Conservation (phyloP, 2,888 invertebrate genomes). For the Pristionchus entomophagus region DNA sequence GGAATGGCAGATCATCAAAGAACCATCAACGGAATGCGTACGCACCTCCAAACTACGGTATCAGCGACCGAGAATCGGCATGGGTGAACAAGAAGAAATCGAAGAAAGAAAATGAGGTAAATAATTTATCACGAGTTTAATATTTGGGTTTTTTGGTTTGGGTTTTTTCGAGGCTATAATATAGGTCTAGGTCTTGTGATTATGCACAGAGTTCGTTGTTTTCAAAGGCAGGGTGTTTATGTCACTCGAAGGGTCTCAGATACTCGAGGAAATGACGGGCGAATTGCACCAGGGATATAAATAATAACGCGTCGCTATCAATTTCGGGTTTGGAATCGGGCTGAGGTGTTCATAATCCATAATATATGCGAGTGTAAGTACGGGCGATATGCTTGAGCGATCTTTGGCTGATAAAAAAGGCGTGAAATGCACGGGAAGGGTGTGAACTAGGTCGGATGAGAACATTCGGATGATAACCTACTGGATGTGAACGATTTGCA, state of each 20-base stretch:
- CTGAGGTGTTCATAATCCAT: background rate
- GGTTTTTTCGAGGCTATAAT: too few species aligned
- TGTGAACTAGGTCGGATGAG: too few species aligned
- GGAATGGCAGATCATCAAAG: background rate
- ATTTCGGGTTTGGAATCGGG: background rate
- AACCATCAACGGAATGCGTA: too few species aligned
- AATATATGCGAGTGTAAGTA: background rate
- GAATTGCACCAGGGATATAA: background rate
- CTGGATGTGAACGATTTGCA: too few species aligned
- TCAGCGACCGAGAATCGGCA: background rate
- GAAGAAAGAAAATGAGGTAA: too few species aligned
- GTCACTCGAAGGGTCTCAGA: background rate
- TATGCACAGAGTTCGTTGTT: background rate
- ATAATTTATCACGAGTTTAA: background rate
- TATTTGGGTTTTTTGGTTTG: too few species aligned
- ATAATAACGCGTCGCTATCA: background rate
- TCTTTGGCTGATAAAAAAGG: too few species aligned
- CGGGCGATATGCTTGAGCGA: background rate
- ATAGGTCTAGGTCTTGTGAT: background rate
- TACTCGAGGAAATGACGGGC: background rate
- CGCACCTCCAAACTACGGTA: background rate
- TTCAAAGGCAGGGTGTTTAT: slow-evolving; percentile 2
- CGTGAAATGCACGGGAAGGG: too few species aligned
- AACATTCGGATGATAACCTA: too few species aligned
- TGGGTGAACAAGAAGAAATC: too few species aligned